Base-by-base conservation (phyloP, 2,113 vertebrate genomes). In the Carassius auratus region DNA sequence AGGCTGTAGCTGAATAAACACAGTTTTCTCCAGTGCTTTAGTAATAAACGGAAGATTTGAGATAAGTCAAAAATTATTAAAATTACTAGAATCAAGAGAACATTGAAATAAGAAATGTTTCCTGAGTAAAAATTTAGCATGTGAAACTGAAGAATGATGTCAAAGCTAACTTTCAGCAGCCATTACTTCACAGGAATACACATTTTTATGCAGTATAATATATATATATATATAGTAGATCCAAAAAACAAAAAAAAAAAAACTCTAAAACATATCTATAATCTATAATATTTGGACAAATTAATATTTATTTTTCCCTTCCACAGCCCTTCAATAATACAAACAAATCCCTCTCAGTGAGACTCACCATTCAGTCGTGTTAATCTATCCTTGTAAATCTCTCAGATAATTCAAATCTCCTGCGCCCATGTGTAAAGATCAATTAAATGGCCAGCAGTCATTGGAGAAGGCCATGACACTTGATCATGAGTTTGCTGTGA, bases 361-460 rank as follows among this genome's bases (percentile, higher is more conserved):
- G 78, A 48, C 79, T 50, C 23, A 68, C n/a, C n/a, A 81, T 81
- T 81, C 42, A 81, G 79, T 81, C 8, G 8, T 66, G 42, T 50
- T 50, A 81, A 81, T 68, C 79, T 66, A 81, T 81, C 45, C 62
- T 52, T 42, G 61, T 81, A 81, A 81, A 81, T 68, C 79, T 81
- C 79, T 48, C 42, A 52, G 79, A 52, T 68, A 81, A 81, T 81
- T 48, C 62, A 52, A 26, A 81, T 81, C 38, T 81, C 79, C 62
- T 52, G 42, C 5, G 10, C 79, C 45, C 4, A 30, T 21, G 14
- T 61, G 33, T 30, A 57, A 73, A 83, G 73, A 83, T 83, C 81
- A 73, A 83, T 83, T 73, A 83, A 73, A 73, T 4, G 21, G 66
- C 33, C 52, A 55, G 64, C 19, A 30, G 48, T 69, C 64, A 73